Conservation (phyloP, 1,140 invertebrate species). For the Hyposmocoma kahamanoa region DNA sequence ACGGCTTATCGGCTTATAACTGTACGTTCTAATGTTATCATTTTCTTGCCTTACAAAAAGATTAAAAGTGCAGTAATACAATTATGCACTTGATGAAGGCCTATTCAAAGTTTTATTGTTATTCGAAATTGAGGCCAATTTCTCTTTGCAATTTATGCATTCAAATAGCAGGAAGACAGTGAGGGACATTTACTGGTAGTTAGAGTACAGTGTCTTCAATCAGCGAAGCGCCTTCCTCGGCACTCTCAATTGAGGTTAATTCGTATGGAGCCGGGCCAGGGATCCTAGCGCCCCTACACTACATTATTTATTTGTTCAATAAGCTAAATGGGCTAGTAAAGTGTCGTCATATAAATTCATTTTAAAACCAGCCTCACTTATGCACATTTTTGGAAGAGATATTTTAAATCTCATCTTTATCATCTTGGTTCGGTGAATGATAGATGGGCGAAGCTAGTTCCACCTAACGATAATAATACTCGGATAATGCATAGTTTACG, state of each 20-base stretch:
- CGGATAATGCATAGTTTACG: constrained; percentile 15
- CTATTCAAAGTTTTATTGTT: background rate
- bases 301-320: constrained; percentile 67
- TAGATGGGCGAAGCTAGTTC: background rate
- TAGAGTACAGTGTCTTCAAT: constrained; percentile 58
- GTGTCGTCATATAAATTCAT: constrained; percentile 29
- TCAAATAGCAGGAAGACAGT: constrained; percentile 37
- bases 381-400: background rate
- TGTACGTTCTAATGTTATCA: too few relatives aligned
- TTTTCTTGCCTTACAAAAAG: too few relatives aligned
- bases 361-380: background rate
- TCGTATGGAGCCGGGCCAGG: constrained; percentile 60
- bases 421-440: background rate
- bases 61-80: too few relatives aligned
- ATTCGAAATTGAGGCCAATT: background rate
- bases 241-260: constrained; percentile 71
- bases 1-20: too few relatives aligned
- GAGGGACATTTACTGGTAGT: constrained; percentile 36
- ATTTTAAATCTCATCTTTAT: constrained; percentile 3
- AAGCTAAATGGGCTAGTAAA: constrained; percentile 58
- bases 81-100: background rate
- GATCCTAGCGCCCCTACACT: constrained; percentile 63
- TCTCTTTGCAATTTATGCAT: constrained; percentile 15
- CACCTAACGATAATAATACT: background rate
- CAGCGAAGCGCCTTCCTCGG: constrained; percentile 62